Base-by-base conservation (phyloP, 92 coral and sea anemone species). In the Siderastrea radians region DNA sequence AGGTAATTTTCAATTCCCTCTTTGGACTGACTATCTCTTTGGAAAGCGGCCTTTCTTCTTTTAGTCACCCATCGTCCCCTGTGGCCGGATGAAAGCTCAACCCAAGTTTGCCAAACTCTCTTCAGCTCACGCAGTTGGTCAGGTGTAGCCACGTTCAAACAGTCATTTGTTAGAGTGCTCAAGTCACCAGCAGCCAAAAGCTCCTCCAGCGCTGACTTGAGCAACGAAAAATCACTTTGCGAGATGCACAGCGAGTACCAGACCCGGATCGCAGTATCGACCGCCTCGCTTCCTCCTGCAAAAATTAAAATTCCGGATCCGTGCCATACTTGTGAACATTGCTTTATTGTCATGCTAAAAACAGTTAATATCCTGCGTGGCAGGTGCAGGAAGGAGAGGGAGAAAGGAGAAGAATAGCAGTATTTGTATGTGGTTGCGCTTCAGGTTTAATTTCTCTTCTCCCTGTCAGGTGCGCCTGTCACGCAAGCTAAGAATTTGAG, bases 191-290 rank as follows among this genome's bases (percentile, higher is more conserved):
- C 26, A 2, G 58, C 15, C 45, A 49, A n/a, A 13, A 72, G 60
- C 13, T 72, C 77, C 9, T 51, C 43, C 6, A 72, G 46, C 0
- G 46, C 77, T 0, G 77, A 72, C 77, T 15, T 49, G 46, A 72
- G 77, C 77, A 45, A 14, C 43, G 46, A 49, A 50, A 51, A 72
- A 53, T 72, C 60, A 7, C 45, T 1, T 72, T 72, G 60, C 16
- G 77, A 72, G 45, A 72, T 50, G 12, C 60, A 43, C 59, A 72
- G 46, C 3, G 77, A 72, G 19, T 72, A 72, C 77, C 77, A 72
- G 3, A 72, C 14, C 11, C 60, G 77, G 60, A 72, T 49, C 1
- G 49, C 77, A 72, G 77, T 17, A 6, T 19, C 60, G 17, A 72
- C 43, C 1, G 13, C 60, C 12, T 51, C 77, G 50, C 45, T 16